Evolutionary conservation across 1,140 invertebrate species (phyloP).

Genomic region (Eulimnadia texana): DNA sequence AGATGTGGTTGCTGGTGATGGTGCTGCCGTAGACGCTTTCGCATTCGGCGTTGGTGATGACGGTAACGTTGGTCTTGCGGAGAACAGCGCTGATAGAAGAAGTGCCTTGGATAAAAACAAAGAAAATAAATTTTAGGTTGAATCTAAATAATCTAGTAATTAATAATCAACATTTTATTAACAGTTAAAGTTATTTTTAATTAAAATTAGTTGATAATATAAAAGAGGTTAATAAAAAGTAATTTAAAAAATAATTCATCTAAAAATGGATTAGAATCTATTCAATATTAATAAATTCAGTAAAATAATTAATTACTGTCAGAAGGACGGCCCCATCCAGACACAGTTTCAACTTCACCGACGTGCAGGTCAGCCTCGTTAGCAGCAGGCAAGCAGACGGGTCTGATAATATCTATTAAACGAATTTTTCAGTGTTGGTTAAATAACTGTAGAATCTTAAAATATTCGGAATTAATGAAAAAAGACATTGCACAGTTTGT

Average conservation of each 20-base stretch:
- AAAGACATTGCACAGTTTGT: neutral
- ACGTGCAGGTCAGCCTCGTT: constrained; percentile 29
- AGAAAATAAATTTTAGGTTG: too few relatives aligned
- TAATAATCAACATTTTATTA: neutral
- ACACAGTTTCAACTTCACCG: constrained; percentile 29
- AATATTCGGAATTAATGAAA: neutral
- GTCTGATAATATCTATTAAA: constrained; percentile 35
- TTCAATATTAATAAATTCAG: neutral
- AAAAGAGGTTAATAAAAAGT: neutral
- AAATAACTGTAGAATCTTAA: neutral
- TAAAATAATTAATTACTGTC: constrained; percentile 17
- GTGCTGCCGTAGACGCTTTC: neutral
- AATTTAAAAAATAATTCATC: neutral
- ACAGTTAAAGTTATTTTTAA: neutral
- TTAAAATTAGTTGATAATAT: neutral
- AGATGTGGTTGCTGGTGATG: neutral
- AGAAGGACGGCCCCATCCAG: constrained; percentile 22
- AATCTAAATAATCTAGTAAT: too few relatives aligned
- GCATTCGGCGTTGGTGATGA: constrained; percentile 9
- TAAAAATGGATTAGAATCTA: neutral
- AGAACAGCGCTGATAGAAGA: neutral
- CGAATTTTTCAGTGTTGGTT: neutral
- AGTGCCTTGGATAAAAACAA: neutral
- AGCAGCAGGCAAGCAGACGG: constrained; percentile 30
- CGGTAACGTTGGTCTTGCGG: neutral